phyloP scores from a whole-genome alignment of 2,797 vertebrate genomes.

The Pangasius larnaudii region DNA sequence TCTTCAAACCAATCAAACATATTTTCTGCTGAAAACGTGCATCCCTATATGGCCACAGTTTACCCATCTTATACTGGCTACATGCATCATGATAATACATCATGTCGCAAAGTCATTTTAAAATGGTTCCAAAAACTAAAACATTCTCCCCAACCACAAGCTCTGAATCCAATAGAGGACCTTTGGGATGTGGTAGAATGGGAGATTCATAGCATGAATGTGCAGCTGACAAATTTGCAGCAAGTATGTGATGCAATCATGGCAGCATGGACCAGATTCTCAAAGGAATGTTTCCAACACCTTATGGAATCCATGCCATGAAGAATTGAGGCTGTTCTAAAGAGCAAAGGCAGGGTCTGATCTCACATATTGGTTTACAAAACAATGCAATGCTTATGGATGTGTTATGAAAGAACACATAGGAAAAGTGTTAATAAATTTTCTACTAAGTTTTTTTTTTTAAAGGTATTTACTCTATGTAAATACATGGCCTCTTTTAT shows the following conservation, averaged over 20 bases:
- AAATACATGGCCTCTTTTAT: background rate
- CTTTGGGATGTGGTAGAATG: background rate
- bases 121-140: background rate
- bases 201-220: background rate
- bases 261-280: background rate
- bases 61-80: background rate
- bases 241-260: background rate
- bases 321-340: background rate
- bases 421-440: background rate
- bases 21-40: background rate
- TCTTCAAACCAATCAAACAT: background rate
- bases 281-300: background rate
- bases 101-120: background rate
- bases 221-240: background rate
- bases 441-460: background rate
- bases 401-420: background rate
- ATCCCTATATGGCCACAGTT: background rate
- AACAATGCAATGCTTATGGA: background rate
- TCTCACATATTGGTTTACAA: background rate
- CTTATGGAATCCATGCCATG: background rate
- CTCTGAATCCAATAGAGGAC: background rate
- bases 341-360: background rate
- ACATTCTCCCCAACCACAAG: background rate
- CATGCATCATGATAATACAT: background rate
- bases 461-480: background rate